These are phyloP conservation scores for Calliphora vomitoria DNA, from an alignment of 2,888 invertebrate species.

Conservation along the genomic window DNA sequence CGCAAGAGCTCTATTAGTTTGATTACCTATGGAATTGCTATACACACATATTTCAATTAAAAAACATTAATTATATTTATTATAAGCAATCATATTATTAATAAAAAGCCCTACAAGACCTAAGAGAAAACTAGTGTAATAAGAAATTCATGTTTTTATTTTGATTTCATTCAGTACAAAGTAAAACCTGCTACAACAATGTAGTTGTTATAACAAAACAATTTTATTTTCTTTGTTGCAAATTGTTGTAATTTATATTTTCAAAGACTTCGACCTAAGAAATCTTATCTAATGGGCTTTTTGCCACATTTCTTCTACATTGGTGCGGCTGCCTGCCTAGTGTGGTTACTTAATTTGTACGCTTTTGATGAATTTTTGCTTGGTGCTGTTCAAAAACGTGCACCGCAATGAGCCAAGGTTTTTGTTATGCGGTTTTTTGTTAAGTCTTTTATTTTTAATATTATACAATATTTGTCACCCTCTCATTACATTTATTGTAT, in stretches of 20 bases:
- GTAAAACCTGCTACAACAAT: slow-evolving; percentile 6
- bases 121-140: background rate
- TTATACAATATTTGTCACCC: slow-evolving; percentile 58
- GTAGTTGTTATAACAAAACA: background rate
- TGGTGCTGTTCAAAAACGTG: slow-evolving; percentile 11
- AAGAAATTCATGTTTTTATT: background rate
- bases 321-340: too few relatives aligned
- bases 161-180: slow-evolving; percentile 1
- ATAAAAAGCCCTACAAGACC: background rate
- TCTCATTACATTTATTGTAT: background rate
- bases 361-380: slow-evolving; percentile 13
- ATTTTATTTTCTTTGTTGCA: background rate
- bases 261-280: background rate
- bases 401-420: slow-evolving; percentile 51
- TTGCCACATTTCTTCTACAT: slow-evolving; percentile 21
- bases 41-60: background rate
- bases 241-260: background rate
- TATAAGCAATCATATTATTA: background rate
- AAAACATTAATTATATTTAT: slow-evolving; percentile 19
- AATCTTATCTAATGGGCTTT: slow-evolving; percentile 50
- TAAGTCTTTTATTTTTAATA: slow-evolving; percentile 22
- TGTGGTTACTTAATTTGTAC: slow-evolving; percentile 43
- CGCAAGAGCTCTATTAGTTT: background rate
- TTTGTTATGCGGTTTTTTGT: slow-evolving; percentile 18
- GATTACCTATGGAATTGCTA: background rate